Base-by-base conservation (phyloP, 30 jellyfish, hydroid and myxozoan species). In the Cassiopea andromeda region DNA sequence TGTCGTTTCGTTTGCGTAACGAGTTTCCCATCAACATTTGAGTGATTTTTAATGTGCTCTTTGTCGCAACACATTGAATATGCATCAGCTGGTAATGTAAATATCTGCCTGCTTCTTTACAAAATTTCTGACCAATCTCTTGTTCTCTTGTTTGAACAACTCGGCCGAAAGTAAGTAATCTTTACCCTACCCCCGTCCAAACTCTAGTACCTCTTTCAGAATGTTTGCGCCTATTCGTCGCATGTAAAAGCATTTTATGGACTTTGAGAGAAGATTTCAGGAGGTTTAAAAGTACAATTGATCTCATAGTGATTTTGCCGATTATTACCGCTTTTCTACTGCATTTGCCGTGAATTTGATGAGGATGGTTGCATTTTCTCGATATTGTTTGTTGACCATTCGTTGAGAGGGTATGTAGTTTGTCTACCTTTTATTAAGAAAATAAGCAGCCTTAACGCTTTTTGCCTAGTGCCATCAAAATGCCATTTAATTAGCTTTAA, bases 401-500 rank as follows among this genome's bases (percentile, higher is more conserved):
- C 44, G 3, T 75, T 75, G 83, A 44, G 38, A 44, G 69, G 80
- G 76, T 57, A 27, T 19, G 77, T 38, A 18, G 60, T 27, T 80
- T 43, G 78, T 58, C 67, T 75, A 1, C 44, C 14, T 75, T 61
- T 4, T 75, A 75, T 46, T 8, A 27, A 14, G 73, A 61, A 61
- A 9, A 50, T n/a, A n/a, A 57, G 68, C 68, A 57, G 43, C 14
- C 10, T 61, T 14, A 2, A 6, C 43, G 73, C 19, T 61, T 13
- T 13, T 17, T 57, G 43, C 73, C 73, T 61, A 61, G 43, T 61
- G 73, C 83, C 83, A 2, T 46, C 9, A 57, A 45, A 80, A 80
- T 80, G 60, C 88, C 69, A 46, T 81, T 60, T 81, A 81, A 81
- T 81, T 61, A 68, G 90, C 90, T 81, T 81, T 81, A 38, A 60